Conservation (phyloP, 2,113 vertebrate genomes). For the Aldabrachelys gigantea region DNA sequence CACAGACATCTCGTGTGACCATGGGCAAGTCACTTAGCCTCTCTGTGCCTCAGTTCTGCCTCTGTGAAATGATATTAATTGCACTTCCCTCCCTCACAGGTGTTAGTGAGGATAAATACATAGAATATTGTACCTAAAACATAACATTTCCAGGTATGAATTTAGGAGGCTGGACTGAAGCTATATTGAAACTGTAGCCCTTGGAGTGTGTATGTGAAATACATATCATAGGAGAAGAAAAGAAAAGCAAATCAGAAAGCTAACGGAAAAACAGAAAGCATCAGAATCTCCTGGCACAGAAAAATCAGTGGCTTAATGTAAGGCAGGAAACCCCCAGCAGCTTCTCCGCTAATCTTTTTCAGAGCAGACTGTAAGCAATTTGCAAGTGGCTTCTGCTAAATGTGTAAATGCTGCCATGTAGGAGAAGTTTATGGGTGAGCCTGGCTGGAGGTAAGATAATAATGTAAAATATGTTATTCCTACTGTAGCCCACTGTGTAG, state of each 20-base stretch:
- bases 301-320: background rate
- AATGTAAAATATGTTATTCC: background rate
- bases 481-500: background rate
- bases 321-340: constrained; percentile 5
- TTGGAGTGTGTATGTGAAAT: background rate
- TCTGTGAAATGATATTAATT: background rate
- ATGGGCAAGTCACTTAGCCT: background rate
- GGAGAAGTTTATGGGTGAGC: background rate
- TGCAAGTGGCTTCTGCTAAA: background rate
- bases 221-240: background rate
- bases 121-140: background rate
- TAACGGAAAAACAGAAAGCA: background rate
- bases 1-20: accelerated
- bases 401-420: background rate
- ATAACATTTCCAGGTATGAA: background rate
- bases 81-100: background rate
- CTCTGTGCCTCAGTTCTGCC: background rate
- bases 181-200: background rate
- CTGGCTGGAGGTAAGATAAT: constrained; percentile 29
- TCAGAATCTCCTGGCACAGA: background rate
- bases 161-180: background rate
- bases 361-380: background rate
- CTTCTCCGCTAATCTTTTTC: background rate
- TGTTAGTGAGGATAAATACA: background rate
- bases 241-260: background rate